Evolutionary conservation across 2,113 vertebrate species (phyloP).

Genomic region (rabbit (Oryctolagus cuniculus)): mOryCun1.1 NC_091433.1:109458001-109458500

Average conservation of each 20-base stretch:
- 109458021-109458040: neutral
- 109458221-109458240: conserved; percentile 83
- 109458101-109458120: conserved; percentile 62
- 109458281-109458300: conserved; percentile 75
- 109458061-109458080: conserved; percentile 50
- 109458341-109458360: conserved; percentile 46
- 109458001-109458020: neutral
- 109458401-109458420: conserved; percentile 46
- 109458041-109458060: conserved; percentile 35
- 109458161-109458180: conserved; percentile 69
- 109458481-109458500: neutral
- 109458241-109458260: conserved; percentile 80
- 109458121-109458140: conserved; percentile 62
- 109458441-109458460: neutral
- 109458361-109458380: conserved; percentile 39
- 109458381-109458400: conserved; percentile 54
- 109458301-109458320: conserved; percentile 77
- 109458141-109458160: conserved; percentile 64
- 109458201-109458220: conserved; percentile 82
- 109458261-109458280: conserved; percentile 81
- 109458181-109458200: conserved; percentile 68
- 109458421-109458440: conserved; percentile 32
- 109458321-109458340: conserved; percentile 58
- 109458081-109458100: conserved; percentile 65
- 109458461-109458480: conserved; percentile 27